Evolutionary conservation across 2,797 vertebrate genomes (phyloP), one percentile per base, ranked within the genome.

Genomic region (Pseudotriccus pelzelni): DNA sequence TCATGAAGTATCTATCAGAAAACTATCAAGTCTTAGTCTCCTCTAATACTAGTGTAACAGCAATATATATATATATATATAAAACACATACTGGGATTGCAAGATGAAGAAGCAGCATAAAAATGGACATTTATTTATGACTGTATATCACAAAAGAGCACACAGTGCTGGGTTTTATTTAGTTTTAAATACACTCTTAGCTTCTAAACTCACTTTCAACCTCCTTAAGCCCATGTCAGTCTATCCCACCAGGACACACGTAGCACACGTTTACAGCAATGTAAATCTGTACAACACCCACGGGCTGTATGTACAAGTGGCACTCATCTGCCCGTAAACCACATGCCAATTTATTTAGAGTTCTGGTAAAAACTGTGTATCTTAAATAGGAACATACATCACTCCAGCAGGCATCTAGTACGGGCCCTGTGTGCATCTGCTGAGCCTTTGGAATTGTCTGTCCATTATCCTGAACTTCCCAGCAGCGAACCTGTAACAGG

Each of bases 381-480:
- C 47, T 62, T 44, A 55, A 87, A 53, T 6, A 10, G 12, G 22
- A 50, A 98, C 99, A 47, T 98, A 99, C 99, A 83, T 99, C 99
- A 63, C 99, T 99, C 99, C 99, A 99, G 97, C 99, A 99, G 62
- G 98, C 98, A 75, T 99, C 99, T 3, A 99, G 97, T 25, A 99
- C 99, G 0, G 99, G 99, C 39, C 99, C 99, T 3, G 99, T 99
- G 97, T 99, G 99, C 99, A 99, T 99, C 97, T 99, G 99, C 96
- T 99, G 99, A 86, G 99, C 99, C 97, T 99, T 99, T 7, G 99
- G 99, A 84, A 99, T 99, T 21, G 99, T 99, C 96, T 99, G 99
- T 21, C 99, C 99, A 1, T 98, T 99, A 96, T 99, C 99, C 41
- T 99, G 99, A 87, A 99, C 99, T 88, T 99, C 99, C 99, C 99